Conservation (phyloP, 2,888 invertebrate genomes). For the Cephonodes hylas region DNA sequence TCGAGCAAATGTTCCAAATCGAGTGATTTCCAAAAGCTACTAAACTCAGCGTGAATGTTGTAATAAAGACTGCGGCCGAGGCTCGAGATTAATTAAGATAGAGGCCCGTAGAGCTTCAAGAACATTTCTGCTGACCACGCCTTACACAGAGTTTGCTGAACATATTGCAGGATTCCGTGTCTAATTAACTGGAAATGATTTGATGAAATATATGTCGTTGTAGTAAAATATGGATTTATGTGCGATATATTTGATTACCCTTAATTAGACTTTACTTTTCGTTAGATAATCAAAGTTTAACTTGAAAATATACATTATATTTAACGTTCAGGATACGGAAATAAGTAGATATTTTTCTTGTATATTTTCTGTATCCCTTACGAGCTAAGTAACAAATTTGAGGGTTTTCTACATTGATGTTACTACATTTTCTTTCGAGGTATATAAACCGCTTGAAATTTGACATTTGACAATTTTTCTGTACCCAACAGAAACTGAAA, state of each 20-base stretch:
- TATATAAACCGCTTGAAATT: no score
- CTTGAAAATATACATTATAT: no score
- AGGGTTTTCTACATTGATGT: no score
- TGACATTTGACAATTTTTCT: no score
- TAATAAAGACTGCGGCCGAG: conserved; percentile 61
- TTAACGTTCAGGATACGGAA: no score
- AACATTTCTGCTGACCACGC: conserved; percentile 53
- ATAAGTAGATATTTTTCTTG: no score
- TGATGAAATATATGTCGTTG: conserved; percentile 10
- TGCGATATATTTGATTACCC: no score
- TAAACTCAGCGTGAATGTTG: conserved; percentile 63
- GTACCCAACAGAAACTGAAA: conserved; percentile 51
- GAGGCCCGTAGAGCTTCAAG: conserved; percentile 47
- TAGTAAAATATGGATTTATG: conserved; percentile 4
- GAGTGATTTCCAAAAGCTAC: conserved; percentile 61
- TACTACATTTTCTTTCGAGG: no score
- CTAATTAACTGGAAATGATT: conserved; percentile 21
- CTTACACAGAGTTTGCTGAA: conserved; percentile 44
- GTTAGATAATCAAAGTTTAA: no score
- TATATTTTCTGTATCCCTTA: no score
- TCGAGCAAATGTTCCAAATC: conserved; percentile 55
- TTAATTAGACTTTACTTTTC: no score
- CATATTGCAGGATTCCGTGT: conserved; percentile 23
- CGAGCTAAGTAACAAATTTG: no score
- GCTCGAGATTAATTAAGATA: conserved; percentile 70